A percentile compares a stretch with the other conserved stretches of the same genome.
Conservation (phyloP, 1,140 invertebrate genomes). For the Halictus rubicundus region DNA sequence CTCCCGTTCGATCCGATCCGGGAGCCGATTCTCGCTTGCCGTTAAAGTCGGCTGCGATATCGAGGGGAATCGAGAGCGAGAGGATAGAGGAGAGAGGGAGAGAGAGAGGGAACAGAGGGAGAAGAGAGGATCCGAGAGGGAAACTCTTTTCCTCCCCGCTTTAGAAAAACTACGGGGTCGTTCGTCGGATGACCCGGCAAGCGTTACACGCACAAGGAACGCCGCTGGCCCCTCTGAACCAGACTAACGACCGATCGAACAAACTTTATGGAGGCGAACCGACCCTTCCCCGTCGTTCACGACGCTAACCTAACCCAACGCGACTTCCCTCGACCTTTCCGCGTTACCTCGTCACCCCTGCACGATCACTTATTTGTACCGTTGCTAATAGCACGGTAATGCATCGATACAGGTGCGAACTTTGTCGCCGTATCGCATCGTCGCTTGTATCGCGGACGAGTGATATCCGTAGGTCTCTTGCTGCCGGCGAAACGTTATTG, state of each 20-base stretch:
- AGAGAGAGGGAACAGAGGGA: no score
- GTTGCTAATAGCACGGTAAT: no score
- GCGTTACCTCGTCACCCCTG: constrained; percentile 18
- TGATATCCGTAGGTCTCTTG: no score
- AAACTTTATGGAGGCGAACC: constrained; percentile 74
- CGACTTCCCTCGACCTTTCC: constrained; percentile 56
- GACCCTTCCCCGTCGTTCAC: constrained; percentile 66
- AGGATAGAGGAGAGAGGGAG: background rate
- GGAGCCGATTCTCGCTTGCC: constrained; percentile 4
- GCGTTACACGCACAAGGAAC: constrained; percentile 1
- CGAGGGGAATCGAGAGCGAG: background rate
- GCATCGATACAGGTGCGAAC: no score
- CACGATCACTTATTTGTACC: no score
- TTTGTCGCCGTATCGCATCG: no score
- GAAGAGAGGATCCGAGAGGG: background rate
- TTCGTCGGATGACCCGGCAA: background rate
- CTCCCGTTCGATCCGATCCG: constrained; percentile 27
- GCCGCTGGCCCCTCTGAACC: background rate
- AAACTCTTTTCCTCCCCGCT: background rate
- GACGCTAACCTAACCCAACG: constrained; percentile 70
- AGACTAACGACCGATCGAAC: constrained; percentile 74
- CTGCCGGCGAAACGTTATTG: no score
- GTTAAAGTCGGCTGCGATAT: background rate
- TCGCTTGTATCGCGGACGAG: no score
- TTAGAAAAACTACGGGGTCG: background rate